Percentiles rank a stretch among this genome's conserved stretches.
These are phyloP conservation scores for Mugil cephalus DNA, from an alignment of 2,113 vertebrate species.

Conservation along the genomic window DNA sequence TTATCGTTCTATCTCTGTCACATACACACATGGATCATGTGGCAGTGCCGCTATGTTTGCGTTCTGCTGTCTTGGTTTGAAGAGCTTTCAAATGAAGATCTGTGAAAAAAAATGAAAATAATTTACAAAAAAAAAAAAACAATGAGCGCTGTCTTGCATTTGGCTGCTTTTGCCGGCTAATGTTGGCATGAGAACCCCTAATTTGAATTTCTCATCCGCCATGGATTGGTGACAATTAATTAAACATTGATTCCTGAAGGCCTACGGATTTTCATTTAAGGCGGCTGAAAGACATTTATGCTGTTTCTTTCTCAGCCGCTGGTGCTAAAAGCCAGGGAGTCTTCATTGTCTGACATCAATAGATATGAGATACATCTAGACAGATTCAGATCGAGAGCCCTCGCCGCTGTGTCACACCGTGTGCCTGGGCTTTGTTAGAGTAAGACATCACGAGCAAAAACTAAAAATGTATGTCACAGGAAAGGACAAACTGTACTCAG, in stretches of 20 bases:
- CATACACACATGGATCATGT: neutral
- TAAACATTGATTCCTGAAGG: slow-evolving; percentile 59
- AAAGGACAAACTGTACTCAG: slow-evolving; percentile 13
- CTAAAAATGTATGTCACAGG: neutral
- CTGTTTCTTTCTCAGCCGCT: slow-evolving; percentile 17
- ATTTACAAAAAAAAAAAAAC: slow-evolving; percentile 51
- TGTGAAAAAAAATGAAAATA: no score
- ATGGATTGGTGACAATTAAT: slow-evolving; percentile 70
- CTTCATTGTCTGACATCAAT: slow-evolving; percentile 24
- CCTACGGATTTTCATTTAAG: slow-evolving; percentile 20
- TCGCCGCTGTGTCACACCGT: slow-evolving; percentile 25
- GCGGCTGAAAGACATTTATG: slow-evolving; percentile 24
- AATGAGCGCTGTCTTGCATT: slow-evolving; percentile 42
- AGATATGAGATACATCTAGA: slow-evolving; percentile 18
- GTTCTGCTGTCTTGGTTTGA: slow-evolving; percentile 39
- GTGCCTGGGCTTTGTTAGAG: slow-evolving; percentile 14
- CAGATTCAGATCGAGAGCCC: slow-evolving; percentile 41
- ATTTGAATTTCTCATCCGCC: slow-evolving; percentile 63
- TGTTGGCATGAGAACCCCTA: slow-evolving; percentile 32
- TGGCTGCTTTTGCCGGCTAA: slow-evolving; percentile 43
- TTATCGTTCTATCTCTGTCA: neutral
- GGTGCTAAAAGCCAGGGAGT: slow-evolving; percentile 3
- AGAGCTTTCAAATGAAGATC: slow-evolving; percentile 40
- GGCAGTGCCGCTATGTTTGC: slow-evolving; percentile 7
- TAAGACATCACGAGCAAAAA: neutral